Percentiles rank a stretch among this genome's conserved stretches.
These are phyloP conservation scores for Tangara arthus DNA, from an alignment of 2,797 vertebrate genomes.

Conservation along the genomic window DNA sequence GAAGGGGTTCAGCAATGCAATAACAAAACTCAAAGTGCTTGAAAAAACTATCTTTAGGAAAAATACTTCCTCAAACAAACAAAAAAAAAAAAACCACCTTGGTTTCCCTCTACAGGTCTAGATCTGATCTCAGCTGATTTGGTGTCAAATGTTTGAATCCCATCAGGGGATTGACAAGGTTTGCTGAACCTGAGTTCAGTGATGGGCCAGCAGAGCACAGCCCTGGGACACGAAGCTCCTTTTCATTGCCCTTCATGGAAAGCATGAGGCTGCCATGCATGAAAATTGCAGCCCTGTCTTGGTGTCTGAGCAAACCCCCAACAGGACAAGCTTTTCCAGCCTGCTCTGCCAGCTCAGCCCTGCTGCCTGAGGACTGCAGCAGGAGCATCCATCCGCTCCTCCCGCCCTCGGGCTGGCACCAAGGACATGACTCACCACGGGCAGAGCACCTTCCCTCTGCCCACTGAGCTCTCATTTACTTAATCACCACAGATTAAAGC, in stretches of 20 bases:
- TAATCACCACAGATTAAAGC: conserved; percentile 14
- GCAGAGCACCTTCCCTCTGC: neutral
- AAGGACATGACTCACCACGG: neutral
- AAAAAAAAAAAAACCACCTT: neutral
- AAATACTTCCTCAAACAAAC: neutral
- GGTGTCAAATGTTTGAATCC: neutral
- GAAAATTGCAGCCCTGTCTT: neutral
- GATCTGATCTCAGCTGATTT: neutral
- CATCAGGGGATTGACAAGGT: neutral
- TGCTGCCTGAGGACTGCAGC: neutral
- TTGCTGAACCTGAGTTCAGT: neutral
- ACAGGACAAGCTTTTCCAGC: neutral
- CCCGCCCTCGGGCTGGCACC: neutral
- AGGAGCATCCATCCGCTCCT: neutral
- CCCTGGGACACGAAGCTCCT: neutral
- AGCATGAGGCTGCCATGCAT: neutral
- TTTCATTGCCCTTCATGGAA: neutral
- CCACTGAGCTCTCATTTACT: conserved; percentile 10
- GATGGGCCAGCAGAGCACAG: neutral
- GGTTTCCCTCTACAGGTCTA: neutral
- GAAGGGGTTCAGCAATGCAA: neutral
- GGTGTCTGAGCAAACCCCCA: neutral
- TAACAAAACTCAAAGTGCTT: neutral
- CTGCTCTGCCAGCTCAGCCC: rapidly evolving
- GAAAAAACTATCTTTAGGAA: neutral